Evolutionary conservation across 2,113 vertebrate genomes (phyloP).

Genomic region (Sinocyclocheilus rhinocerous): DNA sequence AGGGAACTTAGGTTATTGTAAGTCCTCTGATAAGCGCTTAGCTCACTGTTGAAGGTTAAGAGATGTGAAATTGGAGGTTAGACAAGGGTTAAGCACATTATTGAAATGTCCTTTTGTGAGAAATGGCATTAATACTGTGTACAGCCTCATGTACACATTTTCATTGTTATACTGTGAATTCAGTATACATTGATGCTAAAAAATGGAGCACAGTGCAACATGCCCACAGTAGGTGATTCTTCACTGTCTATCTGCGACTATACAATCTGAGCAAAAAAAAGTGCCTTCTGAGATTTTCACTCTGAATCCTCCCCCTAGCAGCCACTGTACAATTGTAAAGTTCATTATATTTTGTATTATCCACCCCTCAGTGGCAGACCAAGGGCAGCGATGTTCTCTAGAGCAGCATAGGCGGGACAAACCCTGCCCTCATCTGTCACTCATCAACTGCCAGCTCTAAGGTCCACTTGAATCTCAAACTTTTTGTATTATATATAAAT

Average conservation of each 20-base stretch:
- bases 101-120: constrained; percentile 20
- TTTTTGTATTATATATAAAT: background rate
- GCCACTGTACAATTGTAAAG: background rate
- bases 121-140: background rate
- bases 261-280: background rate
- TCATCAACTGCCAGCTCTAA: background rate
- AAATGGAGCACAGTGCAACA: background rate
- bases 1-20: constrained; percentile 3
- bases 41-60: constrained; percentile 9
- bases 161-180: background rate
- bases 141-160: background rate
- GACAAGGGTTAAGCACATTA: constrained; percentile 34
- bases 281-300: background rate
- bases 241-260: background rate
- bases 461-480: background rate
- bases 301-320: background rate
- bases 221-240: background rate
- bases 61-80: constrained; percentile 44
- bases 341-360: background rate
- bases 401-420: background rate
- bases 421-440: background rate
- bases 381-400: background rate
- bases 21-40: constrained; percentile 11
- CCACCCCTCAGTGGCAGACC: background rate
- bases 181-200: background rate